phyloP scores from a whole-genome alignment of 2,797 vertebrate species.

The Lutjanus campechanus region DNA sequence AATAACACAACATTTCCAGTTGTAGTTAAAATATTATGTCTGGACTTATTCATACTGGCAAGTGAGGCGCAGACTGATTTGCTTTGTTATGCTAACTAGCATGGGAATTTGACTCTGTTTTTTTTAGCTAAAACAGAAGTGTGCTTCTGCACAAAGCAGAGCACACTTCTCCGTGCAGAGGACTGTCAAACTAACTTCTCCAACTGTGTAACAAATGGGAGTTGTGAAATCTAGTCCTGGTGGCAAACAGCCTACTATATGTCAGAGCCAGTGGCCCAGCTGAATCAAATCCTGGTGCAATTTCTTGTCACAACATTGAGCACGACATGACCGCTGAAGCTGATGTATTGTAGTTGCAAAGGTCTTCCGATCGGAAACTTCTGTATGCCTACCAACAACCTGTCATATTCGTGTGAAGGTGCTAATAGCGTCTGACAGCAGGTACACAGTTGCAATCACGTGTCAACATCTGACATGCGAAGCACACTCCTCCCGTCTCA shows the following conservation, averaged over 20 bases:
- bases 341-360: slow-evolving; percentile 21
- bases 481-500: slow-evolving; percentile 49
- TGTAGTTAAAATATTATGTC: slow-evolving; percentile 17
- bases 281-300: slow-evolving; percentile 38
- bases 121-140: slow-evolving; percentile 43
- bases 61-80: slow-evolving; percentile 19
- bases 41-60: slow-evolving; percentile 23
- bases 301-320: slow-evolving; percentile 49
- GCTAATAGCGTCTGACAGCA: slow-evolving; percentile 47
- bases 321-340: slow-evolving; percentile 24
- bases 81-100: slow-evolving; percentile 43
- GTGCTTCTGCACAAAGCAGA: slow-evolving; percentile 26
- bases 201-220: slow-evolving; percentile 37
- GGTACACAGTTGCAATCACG: slow-evolving; percentile 43
- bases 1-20: neutral
- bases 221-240: slow-evolving; percentile 55
- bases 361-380: slow-evolving; percentile 33
- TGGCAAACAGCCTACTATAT: slow-evolving; percentile 45
- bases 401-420: slow-evolving; percentile 33
- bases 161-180: neutral
- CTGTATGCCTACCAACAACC: slow-evolving; percentile 37
- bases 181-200: slow-evolving; percentile 5
- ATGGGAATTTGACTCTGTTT: slow-evolving; percentile 38
- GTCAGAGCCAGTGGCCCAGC: slow-evolving; percentile 36
- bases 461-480: slow-evolving; percentile 48